phyloP scores from a whole-genome alignment of 1,140 invertebrate genomes.

The Mamestra configurata region DNA sequence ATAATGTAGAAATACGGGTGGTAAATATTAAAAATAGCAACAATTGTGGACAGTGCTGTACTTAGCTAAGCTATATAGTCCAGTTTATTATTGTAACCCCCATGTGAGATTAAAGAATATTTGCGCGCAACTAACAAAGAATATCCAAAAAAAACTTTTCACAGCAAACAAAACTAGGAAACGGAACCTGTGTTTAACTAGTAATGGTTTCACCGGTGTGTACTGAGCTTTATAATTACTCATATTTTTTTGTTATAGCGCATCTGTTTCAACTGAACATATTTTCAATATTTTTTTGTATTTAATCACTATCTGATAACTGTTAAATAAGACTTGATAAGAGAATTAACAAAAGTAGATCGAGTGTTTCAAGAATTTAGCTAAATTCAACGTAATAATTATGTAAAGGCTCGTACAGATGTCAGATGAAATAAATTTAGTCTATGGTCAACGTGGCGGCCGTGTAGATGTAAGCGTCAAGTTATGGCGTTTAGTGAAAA shows the following conservation, averaged over 20 bases:
- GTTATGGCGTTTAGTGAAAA: slow-evolving; percentile 81
- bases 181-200: neutral
- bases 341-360: neutral
- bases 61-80: too few relatives aligned
- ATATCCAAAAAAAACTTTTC: slow-evolving; percentile 40
- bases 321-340: neutral
- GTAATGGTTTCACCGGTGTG: neutral
- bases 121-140: neutral
- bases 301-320: too few relatives aligned
- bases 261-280: neutral
- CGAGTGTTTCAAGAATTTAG: neutral
- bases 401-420: slow-evolving; percentile 52
- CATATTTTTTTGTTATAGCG: neutral
- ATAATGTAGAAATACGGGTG: too few relatives aligned
- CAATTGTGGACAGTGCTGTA: too few relatives aligned
- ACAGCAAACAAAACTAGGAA: slow-evolving; percentile 33
- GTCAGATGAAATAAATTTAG: slow-evolving; percentile 62
- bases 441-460: slow-evolving; percentile 86
- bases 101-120: neutral
- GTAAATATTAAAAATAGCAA: too few relatives aligned
- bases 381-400: neutral
- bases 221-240: neutral
- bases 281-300: neutral
- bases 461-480: slow-evolving; percentile 77
- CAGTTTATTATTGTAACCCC: too few relatives aligned